phyloP scores from a whole-genome alignment of 1,140 invertebrate species.

The Helicoverpa zea region DNA sequence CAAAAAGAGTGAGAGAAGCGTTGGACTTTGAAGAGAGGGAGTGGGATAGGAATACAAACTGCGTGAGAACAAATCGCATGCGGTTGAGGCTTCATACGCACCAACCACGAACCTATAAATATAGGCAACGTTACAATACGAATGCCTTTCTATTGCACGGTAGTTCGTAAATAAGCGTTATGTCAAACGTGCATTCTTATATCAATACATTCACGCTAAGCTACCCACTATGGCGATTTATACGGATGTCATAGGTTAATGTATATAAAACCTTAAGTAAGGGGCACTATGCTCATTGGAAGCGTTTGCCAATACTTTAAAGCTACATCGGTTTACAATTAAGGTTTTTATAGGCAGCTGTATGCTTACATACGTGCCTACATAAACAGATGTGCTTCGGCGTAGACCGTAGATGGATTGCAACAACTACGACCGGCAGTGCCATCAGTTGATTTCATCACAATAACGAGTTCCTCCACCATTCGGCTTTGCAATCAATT shows the following conservation, averaged over 20 bases:
- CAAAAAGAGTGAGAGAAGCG: conserved; percentile 32
- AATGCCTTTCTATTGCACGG: conserved; percentile 56
- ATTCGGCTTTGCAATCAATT: conserved; percentile 27
- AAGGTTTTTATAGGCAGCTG: conserved; percentile 9
- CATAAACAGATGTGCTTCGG: background rate
- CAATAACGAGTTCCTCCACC: conserved; percentile 35
- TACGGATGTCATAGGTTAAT: conserved; percentile 43
- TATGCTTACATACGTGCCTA: background rate
- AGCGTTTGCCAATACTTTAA: conserved; percentile 13
- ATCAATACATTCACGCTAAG: conserved; percentile 47
- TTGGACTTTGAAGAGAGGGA: conserved; percentile 53
- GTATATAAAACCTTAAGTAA: conserved; percentile 43
- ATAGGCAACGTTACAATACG: conserved; percentile 54
- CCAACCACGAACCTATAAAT: conserved; percentile 60
- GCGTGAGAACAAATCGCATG: conserved; percentile 75
- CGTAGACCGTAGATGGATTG: conserved; percentile 18
- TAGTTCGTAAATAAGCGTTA: conserved; percentile 55
- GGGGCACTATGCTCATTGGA: conserved; percentile 10
- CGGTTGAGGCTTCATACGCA: conserved; percentile 62
- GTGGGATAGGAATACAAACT: conserved; percentile 68
- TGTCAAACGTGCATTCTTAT: conserved; percentile 46
- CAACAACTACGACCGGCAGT: conserved; percentile 8
- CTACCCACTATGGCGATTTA: conserved; percentile 33
- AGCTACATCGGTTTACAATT: conserved; percentile 23
- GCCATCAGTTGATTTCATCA: conserved; percentile 24